Evolutionary conservation across 1,140 invertebrate genomes (phyloP).

Genomic region (Drosophila kikkawai): DNA sequence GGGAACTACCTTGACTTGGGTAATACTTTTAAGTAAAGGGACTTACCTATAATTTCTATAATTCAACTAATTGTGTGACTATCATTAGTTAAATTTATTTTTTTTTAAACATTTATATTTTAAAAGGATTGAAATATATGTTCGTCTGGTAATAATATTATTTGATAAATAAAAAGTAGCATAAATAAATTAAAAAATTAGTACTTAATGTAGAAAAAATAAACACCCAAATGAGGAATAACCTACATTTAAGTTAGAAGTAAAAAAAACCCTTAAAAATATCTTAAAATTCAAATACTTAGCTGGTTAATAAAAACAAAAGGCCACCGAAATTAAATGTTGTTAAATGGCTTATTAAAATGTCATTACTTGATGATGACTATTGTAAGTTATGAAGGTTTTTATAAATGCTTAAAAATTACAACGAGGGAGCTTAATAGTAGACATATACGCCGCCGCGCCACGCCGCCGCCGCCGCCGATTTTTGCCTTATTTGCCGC

Average conservation of each 20-base stretch:
- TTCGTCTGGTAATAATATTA: not conserved
- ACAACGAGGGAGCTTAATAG: not conserved
- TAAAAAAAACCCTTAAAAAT: not conserved
- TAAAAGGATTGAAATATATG: not conserved
- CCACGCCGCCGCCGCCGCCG: no score
- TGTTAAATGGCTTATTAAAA: constrained; percentile 3
- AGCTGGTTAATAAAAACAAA: not conserved
- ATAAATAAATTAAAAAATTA: not conserved
- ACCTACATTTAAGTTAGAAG: not conserved
- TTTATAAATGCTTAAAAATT: not conserved
- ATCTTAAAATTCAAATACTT: not conserved
- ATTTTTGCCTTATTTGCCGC: no score
- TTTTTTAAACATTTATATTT: not conserved
- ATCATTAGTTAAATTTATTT: not conserved
- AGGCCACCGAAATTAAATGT: constrained; percentile 1
- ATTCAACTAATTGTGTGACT: not conserved
- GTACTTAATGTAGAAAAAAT: no score
- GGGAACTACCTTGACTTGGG: not conserved
- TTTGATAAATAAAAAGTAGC: not conserved
- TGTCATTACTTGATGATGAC: constrained; percentile 6
- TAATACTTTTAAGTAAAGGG: not conserved
- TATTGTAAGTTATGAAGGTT: constrained; percentile 1
- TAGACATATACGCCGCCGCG: no score
- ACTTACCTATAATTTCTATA: not conserved
- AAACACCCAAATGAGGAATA: not conserved